A percentile compares a stretch with the other conserved stretches of the same genome.
phyloP scores from a whole-genome alignment of 2,888 invertebrate genomes.

The Ganaspis brasiliensis region DNA sequence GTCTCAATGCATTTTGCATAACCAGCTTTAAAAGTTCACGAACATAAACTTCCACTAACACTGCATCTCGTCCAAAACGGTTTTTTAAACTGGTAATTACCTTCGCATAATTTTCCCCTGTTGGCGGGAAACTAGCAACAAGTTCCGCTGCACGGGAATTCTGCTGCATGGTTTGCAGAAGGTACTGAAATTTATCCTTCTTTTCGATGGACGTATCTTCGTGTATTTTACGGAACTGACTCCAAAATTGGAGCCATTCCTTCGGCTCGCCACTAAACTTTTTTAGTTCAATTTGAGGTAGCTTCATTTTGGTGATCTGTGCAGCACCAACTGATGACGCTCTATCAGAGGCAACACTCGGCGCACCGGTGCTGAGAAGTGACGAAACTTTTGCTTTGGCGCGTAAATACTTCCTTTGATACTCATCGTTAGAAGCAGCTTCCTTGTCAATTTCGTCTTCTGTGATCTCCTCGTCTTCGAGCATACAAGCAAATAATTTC shows the following conservation, averaged over 20 bases:
- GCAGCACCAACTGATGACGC: background rate
- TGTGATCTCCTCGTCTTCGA: background rate
- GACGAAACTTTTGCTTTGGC: too few relatives aligned
- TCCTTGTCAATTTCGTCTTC: background rate
- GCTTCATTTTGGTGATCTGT: background rate
- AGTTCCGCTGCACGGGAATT: conserved; percentile 1
- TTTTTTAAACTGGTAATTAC: conserved; percentile 62
- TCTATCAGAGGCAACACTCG: too few relatives aligned
- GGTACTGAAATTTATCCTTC: background rate
- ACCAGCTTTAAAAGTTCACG: conserved; percentile 65
- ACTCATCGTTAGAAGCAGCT: conserved; percentile 1
- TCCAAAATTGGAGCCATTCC: conserved; percentile 10
- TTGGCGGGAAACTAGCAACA: conserved; percentile 59
- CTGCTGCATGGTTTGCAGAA: conserved; percentile 1
- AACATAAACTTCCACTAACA: conserved; percentile 65
- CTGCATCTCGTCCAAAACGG: conserved; percentile 62
- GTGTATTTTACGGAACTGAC: background rate
- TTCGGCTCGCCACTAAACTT: conserved; percentile 13
- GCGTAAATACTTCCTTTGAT: background rate
- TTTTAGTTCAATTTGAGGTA: conserved; percentile 18
- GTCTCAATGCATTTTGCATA: conserved; percentile 56
- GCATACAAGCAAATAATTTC: background rate
- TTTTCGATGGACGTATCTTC: conserved; percentile 1
- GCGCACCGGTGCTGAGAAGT: too few relatives aligned
- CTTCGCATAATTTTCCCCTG: conserved; percentile 65